phyloP scores from a whole-genome alignment of 2,888 invertebrate species.

The Habrosyne pyritoides region DNA sequence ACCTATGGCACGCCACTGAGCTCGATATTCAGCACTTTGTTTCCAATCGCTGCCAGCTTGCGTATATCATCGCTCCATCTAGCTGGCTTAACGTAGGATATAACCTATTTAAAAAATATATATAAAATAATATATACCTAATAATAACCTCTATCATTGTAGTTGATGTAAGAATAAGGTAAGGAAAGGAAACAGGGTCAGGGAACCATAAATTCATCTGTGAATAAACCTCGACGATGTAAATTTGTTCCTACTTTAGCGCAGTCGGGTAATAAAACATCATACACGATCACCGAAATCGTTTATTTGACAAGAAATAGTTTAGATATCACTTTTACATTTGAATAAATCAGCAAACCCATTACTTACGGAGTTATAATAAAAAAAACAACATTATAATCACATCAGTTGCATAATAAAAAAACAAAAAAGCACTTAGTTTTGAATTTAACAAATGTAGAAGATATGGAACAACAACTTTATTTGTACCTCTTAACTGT shows the following conservation, averaged over 20 bases:
- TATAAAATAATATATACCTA: too few relatives aligned
- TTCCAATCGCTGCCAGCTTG: too few relatives aligned
- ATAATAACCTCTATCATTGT: too few relatives aligned
- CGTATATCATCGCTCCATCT: too few relatives aligned
- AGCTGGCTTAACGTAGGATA: too few relatives aligned
- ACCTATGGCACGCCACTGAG: too few relatives aligned
- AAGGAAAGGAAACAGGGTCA: too few relatives aligned
- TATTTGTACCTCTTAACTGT: background rate
- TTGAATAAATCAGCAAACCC: slow-evolving; percentile 45
- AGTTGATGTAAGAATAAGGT: too few relatives aligned
- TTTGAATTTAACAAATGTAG: background rate
- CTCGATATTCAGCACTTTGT: too few relatives aligned
- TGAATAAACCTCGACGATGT: background rate
- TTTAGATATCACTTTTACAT: slow-evolving; percentile 69
- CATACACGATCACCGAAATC: slow-evolving; percentile 58
- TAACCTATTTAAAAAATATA: too few relatives aligned
- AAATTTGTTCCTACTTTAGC: slow-evolving; percentile 4
- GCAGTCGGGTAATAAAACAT: slow-evolving; percentile 36
- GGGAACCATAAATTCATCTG: background rate
- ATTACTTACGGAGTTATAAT: slow-evolving; percentile 10
- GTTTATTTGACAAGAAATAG: slow-evolving; percentile 72
- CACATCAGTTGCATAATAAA: background rate
- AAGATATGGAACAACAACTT: background rate
- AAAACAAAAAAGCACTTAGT: background rate
- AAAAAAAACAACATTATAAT: background rate